These are phyloP conservation scores for Notocelia uddmanniana DNA, from an alignment of 2,888 invertebrate species.

Conservation along the genomic window DNA sequence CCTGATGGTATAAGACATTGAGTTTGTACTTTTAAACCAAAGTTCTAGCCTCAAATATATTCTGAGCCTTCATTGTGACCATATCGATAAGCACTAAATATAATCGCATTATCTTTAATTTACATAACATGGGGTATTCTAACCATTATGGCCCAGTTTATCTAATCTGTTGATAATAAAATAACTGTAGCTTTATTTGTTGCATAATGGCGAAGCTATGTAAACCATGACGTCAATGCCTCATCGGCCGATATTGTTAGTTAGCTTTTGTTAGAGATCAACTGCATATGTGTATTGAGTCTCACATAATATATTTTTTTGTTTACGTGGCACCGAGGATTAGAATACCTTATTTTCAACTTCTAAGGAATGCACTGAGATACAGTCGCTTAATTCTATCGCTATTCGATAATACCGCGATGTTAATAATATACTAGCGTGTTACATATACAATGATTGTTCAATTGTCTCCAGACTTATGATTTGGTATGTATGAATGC, in stretches of 20 bases:
- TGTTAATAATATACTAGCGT: conserved; percentile 63
- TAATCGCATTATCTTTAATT: conserved; percentile 17
- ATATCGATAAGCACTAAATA: neutral
- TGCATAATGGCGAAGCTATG: conserved; percentile 54
- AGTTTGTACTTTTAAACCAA: too few relatives aligned
- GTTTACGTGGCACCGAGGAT: neutral
- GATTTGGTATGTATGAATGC: conserved; percentile 78
- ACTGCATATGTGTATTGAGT: conserved; percentile 18
- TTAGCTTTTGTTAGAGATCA: conserved; percentile 33
- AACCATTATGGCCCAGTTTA: conserved; percentile 41
- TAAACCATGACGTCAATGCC: conserved; percentile 58
- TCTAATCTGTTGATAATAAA: conserved; percentile 52
- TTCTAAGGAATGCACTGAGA: neutral
- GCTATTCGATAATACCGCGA: conserved; percentile 52
- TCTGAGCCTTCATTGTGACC: neutral
- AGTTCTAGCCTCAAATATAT: too few relatives aligned
- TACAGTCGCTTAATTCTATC: conserved; percentile 47
- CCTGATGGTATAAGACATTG: too few relatives aligned
- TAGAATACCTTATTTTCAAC: neutral
- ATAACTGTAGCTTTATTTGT: conserved; percentile 50
- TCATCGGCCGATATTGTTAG: conserved; percentile 48
- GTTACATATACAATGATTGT: conserved; percentile 65
- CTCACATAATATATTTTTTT: neutral
- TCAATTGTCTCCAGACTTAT: conserved; percentile 69
- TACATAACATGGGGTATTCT: conserved; percentile 24